A percentile compares a stretch with the other conserved stretches of the same genome.
Evolutionary conservation across 2,888 invertebrate species (phyloP).

Genomic region (Timema cristinae): DNA sequence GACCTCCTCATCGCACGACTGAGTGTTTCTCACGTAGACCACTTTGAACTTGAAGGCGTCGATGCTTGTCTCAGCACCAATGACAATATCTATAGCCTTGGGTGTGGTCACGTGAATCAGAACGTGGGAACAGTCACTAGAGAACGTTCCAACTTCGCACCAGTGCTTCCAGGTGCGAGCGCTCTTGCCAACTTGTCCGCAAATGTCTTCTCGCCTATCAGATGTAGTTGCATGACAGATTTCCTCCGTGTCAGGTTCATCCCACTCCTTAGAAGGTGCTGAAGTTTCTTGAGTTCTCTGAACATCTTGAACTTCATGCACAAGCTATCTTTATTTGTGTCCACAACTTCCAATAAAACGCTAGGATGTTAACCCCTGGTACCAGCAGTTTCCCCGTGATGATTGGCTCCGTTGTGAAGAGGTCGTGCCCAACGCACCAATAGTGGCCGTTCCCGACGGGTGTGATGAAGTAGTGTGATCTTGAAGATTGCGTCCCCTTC

Average conservation of each 20-base stretch:
- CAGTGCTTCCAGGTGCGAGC: neutral
- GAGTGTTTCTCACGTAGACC: neutral
- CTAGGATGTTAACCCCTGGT: neutral
- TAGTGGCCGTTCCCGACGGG: constrained; percentile 8
- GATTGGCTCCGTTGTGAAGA: constrained; percentile 9
- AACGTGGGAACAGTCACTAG: neutral
- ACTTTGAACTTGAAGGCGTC: constrained; percentile 2
- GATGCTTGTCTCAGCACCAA: neutral
- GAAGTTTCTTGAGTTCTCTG: neutral
- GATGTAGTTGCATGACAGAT: neutral
- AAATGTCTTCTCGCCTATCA: neutral
- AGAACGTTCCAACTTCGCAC: neutral
- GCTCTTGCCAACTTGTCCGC: neutral
- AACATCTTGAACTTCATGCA: neutral
- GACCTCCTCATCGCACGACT: neutral
- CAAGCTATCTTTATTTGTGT: neutral
- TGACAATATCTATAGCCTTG: neutral
- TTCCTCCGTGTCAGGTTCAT: neutral
- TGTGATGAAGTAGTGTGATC: neutral
- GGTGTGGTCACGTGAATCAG: neutral
- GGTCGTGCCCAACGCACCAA: constrained; percentile 8
- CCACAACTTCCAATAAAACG: neutral
- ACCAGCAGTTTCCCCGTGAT: neutral
- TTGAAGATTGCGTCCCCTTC: neutral
- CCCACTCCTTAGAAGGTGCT: neutral